phyloP scores from a whole-genome alignment of 2,113 vertebrate genomes.

The Dendrocopos noguchii region DNA sequence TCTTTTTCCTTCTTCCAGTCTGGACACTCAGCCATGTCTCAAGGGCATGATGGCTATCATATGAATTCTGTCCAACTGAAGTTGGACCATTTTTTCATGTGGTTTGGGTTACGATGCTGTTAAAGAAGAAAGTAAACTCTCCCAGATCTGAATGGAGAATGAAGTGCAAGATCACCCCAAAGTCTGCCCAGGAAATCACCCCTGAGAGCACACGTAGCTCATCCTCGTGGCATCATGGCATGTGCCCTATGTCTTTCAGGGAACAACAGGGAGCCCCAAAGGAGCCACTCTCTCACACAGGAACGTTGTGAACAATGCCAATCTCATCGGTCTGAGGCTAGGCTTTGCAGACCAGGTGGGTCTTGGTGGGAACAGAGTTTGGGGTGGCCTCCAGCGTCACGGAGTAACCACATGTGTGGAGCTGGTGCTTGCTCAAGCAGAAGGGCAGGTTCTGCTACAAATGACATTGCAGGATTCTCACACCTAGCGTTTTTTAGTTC shows the following conservation, averaged over 20 bases:
- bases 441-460: background rate
- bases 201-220: rapidly evolving
- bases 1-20: background rate
- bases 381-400: background rate
- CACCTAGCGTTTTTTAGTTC: background rate
- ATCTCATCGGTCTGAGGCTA: conserved; percentile 78
- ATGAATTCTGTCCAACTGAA: background rate
- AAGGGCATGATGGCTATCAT: background rate
- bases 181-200: background rate
- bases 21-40: background rate
- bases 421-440: background rate
- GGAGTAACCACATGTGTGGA: rapidly evolving
- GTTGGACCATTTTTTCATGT: background rate
- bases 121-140: background rate
- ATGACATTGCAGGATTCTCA: background rate
- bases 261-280: conserved; percentile 93
- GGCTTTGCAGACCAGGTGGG: conserved; percentile 80
- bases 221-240: background rate
- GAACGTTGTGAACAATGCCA: conserved; percentile 92
- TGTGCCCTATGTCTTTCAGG: conserved; percentile 75
- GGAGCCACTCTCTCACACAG: conserved; percentile 90
- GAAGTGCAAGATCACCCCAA: background rate
- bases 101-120: background rate
- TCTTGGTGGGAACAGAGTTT: background rate
- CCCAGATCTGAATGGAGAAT: background rate